Base-by-base conservation (phyloP, 2,113 vertebrate species). In the Scalopus aquaticus region DNA sequence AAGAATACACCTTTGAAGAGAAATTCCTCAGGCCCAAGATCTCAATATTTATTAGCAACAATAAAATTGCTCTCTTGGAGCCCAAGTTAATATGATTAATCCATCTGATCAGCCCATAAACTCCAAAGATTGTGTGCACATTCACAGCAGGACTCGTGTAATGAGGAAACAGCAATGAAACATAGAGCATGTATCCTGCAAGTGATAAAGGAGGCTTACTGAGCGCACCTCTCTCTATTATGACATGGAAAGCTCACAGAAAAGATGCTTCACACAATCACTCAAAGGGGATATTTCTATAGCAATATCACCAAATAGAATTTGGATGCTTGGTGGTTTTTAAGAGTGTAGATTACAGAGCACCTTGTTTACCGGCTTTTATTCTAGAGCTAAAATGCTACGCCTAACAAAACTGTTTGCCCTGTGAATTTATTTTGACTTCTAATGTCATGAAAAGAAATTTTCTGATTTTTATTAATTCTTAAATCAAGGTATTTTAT, bases 401-500 rank as follows among this genome's bases (percentile, higher is more conserved):
- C 3, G 54, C 12, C 19, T 85, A 64, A 58, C 26, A 22, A 74
- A 94, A 74, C 15, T 58, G 16, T 83, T 56, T 58, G 32, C 46
- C 73, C 17, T 67, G 22, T 62, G 30, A 69, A 77, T 51, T 83
- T 77, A 77, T 60, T 76, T 76, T 51, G 37, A 70, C 9, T 78
- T 67, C n/a, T 72, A 64, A 24, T 70, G 6, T n/a, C 30, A 64
- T 70, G 70, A 72, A 77, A 20, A 88, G 46, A 95, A 83, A 64
- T 13, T 35, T 20, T 80, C 28, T 37, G 32, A 13, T 42, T 82
- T 79, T 95, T 42, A 26, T 51, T 78, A 82, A 49, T 76, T 51
- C n/a, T 78, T 64, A 92, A 70, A 70, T 84, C 51, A 95, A 91
- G 20, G 80, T 73, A 79, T 65, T 79, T 87, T 39, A 83, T 88